These are phyloP conservation scores for Martes martes DNA, from an alignment of 2,113 vertebrate genomes.

Conservation along the genomic window DNA sequence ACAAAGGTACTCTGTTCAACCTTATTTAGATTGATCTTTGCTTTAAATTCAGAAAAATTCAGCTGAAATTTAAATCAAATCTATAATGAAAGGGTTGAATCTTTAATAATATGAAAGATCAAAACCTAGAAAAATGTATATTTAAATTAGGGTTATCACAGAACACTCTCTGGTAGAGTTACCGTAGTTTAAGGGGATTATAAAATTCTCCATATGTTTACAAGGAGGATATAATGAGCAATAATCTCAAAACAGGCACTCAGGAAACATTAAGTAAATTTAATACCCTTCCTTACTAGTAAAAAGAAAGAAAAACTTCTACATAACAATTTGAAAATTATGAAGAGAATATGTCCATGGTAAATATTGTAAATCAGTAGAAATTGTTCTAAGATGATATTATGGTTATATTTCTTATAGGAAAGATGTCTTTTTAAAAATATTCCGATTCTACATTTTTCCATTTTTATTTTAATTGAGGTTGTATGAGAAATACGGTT, in stretches of 20 bases:
- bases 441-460: neutral
- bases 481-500: neutral
- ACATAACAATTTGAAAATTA: conserved; percentile 39
- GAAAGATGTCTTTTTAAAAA: neutral
- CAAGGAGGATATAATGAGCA: conserved; percentile 53
- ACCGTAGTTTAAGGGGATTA: conserved; percentile 66
- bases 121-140: conserved; percentile 58
- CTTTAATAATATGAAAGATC: conserved; percentile 71
- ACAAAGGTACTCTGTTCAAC: neutral
- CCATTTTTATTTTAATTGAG: conserved; percentile 3
- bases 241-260: conserved; percentile 54
- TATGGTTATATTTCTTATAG: neutral
- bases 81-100: conserved; percentile 44
- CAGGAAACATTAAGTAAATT: conserved; percentile 60
- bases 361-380: conserved; percentile 45
- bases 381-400: conserved; percentile 9
- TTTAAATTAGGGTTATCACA: conserved; percentile 74
- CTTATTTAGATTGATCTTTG: conserved; percentile 24
- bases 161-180: conserved; percentile 63
- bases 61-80: conserved; percentile 63
- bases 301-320: conserved; percentile 50
- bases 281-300: conserved; percentile 45
- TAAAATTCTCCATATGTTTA: conserved; percentile 69
- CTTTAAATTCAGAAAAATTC: conserved; percentile 54
- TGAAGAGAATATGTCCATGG: neutral